Conservation (phyloP, 1,140 invertebrate genomes). For the Tetramorium alpestre region DNA sequence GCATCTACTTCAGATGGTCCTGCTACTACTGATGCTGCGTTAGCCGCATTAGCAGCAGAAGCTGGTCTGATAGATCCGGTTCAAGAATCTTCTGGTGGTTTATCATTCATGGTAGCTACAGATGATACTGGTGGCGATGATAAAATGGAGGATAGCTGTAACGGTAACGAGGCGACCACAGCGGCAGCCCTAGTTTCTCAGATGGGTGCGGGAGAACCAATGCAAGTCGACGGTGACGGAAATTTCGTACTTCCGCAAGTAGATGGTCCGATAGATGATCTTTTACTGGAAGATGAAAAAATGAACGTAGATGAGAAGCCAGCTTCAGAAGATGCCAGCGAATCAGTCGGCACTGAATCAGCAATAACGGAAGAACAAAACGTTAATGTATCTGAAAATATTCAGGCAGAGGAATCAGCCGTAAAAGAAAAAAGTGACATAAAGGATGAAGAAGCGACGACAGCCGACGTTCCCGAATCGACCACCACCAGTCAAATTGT, state of each 20-base stretch:
- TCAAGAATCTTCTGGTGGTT: constrained; percentile 81
- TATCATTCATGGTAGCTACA: constrained; percentile 83
- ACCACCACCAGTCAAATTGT: neutral
- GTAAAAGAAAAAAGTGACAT: constrained; percentile 42
- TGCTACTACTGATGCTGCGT: constrained; percentile 88
- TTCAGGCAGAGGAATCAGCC: constrained; percentile 50
- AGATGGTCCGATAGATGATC: constrained; percentile 80
- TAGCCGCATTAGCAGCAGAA: constrained; percentile 89
- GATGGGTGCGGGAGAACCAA: constrained; percentile 78
- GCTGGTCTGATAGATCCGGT: constrained; percentile 88
- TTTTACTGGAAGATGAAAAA: constrained; percentile 78
- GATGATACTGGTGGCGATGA: constrained; percentile 78
- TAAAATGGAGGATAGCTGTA: constrained; percentile 83
- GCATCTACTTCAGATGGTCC: constrained; percentile 87
- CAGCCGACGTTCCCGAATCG: constrained; percentile 50
- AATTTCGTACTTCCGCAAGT: constrained; percentile 84
- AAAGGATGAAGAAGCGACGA: neutral
- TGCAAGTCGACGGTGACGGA: constrained; percentile 84
- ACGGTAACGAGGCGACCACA: constrained; percentile 80
- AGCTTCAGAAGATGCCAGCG: constrained; percentile 44
- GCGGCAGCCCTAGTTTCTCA: constrained; percentile 78
- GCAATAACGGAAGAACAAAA: constrained; percentile 73
- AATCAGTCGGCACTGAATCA: constrained; percentile 18
- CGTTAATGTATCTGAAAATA: constrained; percentile 68
- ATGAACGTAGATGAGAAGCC: constrained; percentile 71